These are phyloP conservation scores for Nomada fucata DNA, from an alignment of 2,888 invertebrate genomes.

Conservation along the genomic window DNA sequence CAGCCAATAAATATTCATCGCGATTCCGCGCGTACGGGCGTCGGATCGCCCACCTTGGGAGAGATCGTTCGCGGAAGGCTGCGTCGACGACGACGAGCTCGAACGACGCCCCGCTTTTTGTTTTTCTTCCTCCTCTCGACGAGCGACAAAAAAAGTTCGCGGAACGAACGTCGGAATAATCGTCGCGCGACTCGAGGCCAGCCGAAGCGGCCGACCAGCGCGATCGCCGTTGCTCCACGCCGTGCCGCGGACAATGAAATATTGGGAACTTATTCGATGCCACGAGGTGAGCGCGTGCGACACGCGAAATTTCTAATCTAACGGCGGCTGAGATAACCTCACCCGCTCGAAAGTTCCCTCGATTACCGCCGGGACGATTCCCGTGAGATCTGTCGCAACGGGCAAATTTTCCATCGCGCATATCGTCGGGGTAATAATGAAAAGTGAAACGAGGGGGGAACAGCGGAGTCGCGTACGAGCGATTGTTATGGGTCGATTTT, in stretches of 20 bases:
- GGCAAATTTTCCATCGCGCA: conserved; percentile 35
- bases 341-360: conserved; percentile 18
- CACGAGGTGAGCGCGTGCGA: conserved; percentile 23
- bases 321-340: conserved; percentile 33
- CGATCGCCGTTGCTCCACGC: too few relatives aligned
- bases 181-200: too few relatives aligned
- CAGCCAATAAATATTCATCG: conserved; percentile 19
- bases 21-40: not conserved
- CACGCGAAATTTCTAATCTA: conserved; percentile 39
- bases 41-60: not conserved
- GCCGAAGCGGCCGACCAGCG: too few relatives aligned
- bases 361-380: conserved; percentile 13
- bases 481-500: too few relatives aligned
- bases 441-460: too few relatives aligned
- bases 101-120: not conserved
- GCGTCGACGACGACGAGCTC: not conserved
- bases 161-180: too few relatives aligned
- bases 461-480: too few relatives aligned
- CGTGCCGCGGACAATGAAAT: too few relatives aligned
- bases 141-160: not conserved
- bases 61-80: not conserved
- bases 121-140: not conserved
- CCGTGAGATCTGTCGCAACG: conserved; percentile 16
- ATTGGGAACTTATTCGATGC: not conserved
- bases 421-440: too few relatives aligned